phyloP scores from a whole-genome alignment of 2,113 vertebrate genomes.

The Cairina moschata region DNA sequence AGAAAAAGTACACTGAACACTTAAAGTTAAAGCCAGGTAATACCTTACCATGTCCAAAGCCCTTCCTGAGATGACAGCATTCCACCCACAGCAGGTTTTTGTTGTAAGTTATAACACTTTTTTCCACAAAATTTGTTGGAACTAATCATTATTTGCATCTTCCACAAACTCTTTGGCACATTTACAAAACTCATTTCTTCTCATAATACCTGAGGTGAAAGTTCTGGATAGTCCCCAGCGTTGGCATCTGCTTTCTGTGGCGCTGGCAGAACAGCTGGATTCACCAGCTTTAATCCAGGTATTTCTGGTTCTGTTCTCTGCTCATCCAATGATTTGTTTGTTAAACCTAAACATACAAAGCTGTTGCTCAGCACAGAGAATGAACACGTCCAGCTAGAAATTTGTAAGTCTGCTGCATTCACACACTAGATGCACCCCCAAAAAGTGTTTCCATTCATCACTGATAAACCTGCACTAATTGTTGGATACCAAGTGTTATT shows the following conservation, averaged over 20 bases:
- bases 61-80: neutral
- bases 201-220: slow-evolving; percentile 76
- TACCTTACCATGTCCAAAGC: neutral
- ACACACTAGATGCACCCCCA: neutral
- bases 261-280: slow-evolving; percentile 78
- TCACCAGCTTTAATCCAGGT: slow-evolving; percentile 70
- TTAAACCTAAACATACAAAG: slow-evolving; percentile 69
- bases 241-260: slow-evolving; percentile 61
- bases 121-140: neutral
- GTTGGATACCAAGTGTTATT: neutral
- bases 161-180: neutral
- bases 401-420: neutral
- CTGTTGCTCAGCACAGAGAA: slow-evolving; percentile 1
- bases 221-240: slow-evolving; percentile 42
- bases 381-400: neutral
- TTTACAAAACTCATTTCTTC: neutral
- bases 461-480: neutral
- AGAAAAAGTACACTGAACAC: neutral
- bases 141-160: neutral
- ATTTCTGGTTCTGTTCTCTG: slow-evolving; percentile 71
- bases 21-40: neutral
- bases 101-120: neutral
- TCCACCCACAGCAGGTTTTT: neutral
- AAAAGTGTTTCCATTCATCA: neutral
- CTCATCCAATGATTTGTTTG: slow-evolving; percentile 36